Evolutionary conservation across 2,113 vertebrate species (phyloP).

Genomic region (Aphelocoma coerulescens): DNA sequence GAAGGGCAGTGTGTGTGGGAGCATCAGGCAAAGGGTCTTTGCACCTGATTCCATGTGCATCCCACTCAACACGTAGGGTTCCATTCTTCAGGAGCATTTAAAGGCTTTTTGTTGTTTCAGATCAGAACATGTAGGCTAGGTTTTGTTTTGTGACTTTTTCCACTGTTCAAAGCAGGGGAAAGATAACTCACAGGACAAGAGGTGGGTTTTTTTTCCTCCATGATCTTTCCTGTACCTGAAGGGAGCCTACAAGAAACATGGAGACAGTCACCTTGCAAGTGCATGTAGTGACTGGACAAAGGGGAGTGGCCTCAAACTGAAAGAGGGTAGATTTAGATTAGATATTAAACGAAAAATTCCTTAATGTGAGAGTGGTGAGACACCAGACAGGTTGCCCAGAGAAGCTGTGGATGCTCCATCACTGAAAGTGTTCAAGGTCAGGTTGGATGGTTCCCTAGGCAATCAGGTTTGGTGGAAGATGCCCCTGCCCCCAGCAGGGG

Average conservation of each 20-base stretch:
- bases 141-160: background rate
- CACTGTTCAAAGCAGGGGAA: background rate
- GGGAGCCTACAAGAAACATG: background rate
- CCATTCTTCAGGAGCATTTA: background rate
- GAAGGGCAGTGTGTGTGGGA: background rate
- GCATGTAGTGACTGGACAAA: background rate
- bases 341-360: background rate
- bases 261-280: background rate
- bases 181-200: background rate
- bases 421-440: background rate
- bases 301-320: background rate
- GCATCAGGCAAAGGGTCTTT: background rate
- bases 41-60: background rate
- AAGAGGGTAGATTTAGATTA: background rate
- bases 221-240: background rate
- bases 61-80: rapidly evolving
- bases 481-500: background rate
- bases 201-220: background rate
- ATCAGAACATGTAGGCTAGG: background rate
- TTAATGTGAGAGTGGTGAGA: background rate
- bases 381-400: background rate
- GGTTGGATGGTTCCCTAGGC: background rate
- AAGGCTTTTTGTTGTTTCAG: background rate
- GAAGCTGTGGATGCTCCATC: background rate
- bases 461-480: background rate